Evolutionary conservation across 2,113 vertebrate genomes (phyloP).

Genomic region (Orcinus orca): DNA sequence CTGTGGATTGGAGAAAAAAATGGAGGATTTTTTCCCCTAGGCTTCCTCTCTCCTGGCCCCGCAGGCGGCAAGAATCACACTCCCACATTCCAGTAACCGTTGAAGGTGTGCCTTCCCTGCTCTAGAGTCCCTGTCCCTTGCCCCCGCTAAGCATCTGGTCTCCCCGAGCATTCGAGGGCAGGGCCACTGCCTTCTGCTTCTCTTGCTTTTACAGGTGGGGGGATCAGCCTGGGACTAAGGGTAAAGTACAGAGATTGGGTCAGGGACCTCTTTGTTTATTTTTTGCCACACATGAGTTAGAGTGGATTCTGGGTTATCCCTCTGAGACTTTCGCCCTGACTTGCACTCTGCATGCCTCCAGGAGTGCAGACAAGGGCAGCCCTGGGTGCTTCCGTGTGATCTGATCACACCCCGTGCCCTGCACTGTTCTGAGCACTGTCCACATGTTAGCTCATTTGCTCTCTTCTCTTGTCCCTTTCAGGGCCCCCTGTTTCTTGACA

Average conservation of each 20-base stretch:
- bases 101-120: neutral
- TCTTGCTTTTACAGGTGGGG: neutral
- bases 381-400: neutral
- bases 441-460: no score
- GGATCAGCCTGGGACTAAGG: neutral
- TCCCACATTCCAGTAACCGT: neutral
- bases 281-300: neutral
- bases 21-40: neutral
- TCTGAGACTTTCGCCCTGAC: neutral
- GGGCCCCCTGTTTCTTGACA: neutral
- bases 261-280: neutral
- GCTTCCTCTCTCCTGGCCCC: neutral
- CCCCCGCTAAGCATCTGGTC: no score
- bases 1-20: no score
- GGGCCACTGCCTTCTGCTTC: neutral
- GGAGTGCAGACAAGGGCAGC: neutral
- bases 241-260: neutral
- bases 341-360: neutral
- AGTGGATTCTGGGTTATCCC: neutral
- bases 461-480: neutral
- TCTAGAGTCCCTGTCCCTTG: neutral
- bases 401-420: neutral
- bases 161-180: neutral
- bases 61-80: neutral
- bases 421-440: neutral